Evolutionary conservation across 2,888 invertebrate genomes (phyloP), one percentile per base, ranked within the genome.

Genomic region (Heliconius cydno): DNA sequence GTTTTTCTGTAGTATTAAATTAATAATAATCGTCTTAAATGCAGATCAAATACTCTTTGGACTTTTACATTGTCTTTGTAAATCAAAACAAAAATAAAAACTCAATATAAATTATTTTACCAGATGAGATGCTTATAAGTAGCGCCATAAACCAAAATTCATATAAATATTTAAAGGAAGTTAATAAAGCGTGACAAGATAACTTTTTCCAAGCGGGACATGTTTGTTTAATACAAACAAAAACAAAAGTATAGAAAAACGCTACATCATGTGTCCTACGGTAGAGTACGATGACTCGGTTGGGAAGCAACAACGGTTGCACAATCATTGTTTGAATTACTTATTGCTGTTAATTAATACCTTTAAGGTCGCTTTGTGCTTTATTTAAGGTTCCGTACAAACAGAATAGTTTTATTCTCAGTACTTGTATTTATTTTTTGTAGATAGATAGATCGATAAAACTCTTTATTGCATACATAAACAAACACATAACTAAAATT

Each of bases 261-360:
- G 78, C 78, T n/a, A 15, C 41, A 68, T 78, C 74, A 78, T 63
- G 72, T 66, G 67, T 73, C 67, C 67, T 38, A 66, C 13, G 41
- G 9, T 15, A 10, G 68, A 78, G 78, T 75, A 80, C 85, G 83
- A 82, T 82, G 84, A 83, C 84, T 82, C 80, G 75, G 82, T 83
- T 72, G 22, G 30, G 52, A 74, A 22, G 12, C 10, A 85, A 83
- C 84, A 81, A 82, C 82, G 81, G 84, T 86, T 85, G 85, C 85
- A 83, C 83, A 85, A 86, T 81, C 66, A 79, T 68, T 79, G 78
- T 84, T 83, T 84, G 82, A 84, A 83, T 82, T 83, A 82, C 84
- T 86, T 86, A 87, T 86, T 86, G 83, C 68, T 78, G 78, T 75
- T 68, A 75, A 78, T 78, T 77, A 70, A 74, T 73, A 80, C 68